Evolutionary conservation across 2,888 invertebrate genomes (phyloP), one percentile per base, ranked within the genome.

Genomic region (Hypena proboscidalis): DNA sequence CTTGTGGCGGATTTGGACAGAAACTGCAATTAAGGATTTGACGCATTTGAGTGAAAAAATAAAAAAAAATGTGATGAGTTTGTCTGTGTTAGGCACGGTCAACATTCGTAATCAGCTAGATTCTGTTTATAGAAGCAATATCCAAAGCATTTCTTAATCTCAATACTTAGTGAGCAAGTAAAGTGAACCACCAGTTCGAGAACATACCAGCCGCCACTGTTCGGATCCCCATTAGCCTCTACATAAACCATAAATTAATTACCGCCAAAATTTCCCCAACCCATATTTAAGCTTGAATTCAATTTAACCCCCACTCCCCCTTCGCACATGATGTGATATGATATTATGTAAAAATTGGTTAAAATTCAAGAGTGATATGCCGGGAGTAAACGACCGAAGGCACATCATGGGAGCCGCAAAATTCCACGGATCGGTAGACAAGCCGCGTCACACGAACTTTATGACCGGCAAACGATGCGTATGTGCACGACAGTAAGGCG

Each of bases 381-480:
- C 45, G 53, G 40, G 48, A 63, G 63, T 41, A 64, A 69, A 69
- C 50, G 60, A 51, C 53, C 50, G 59, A 61, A 58, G 61, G 55
- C 70, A 65, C 61, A 70, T 75, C 67, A 73, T 62, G 70, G 70
- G 64, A 70, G 64, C 62, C 59, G 59, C 67, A 65, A 73, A 75
- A 74, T 67, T 72, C 64, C 67, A 73, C 70, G 77, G 68, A 50
- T 77, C 72, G 69, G 67, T 67, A 71, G 75, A 70, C 67, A 73
- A 70, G 67, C 51, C 63, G 58, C 67, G 65, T 45, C 65, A 70
- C 73, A 74, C 60, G 67, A 74, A 80, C 80, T 80, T 81, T 83
- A 84, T 77, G 82, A 73, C 70, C 74, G 67, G 59, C 71, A 83
- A 85, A 85, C 79, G 81, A 81, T 74, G 77, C 76, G 77, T 77